Evolutionary conservation across 2,888 invertebrate species (phyloP), one percentile per base, ranked within the genome.

Genomic region (Apomyelois bistriatella): DNA sequence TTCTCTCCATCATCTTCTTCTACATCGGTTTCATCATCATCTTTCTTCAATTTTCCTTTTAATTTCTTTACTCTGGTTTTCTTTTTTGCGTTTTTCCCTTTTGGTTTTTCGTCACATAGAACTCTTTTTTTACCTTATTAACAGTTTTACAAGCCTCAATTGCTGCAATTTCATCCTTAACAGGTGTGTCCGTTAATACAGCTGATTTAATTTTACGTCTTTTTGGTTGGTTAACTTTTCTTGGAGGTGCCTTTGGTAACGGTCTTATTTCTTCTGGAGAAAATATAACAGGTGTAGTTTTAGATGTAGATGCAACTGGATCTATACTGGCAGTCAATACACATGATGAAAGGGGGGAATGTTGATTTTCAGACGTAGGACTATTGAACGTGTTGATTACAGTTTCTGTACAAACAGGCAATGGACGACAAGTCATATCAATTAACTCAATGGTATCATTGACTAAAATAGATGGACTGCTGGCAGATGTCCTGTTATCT

Each of bases 121-220:
- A 37, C 37, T 12, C 37, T 13, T 13, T 37, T 37, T 37, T 37
- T 4, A 37, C 37, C n/a, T 2, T 37, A 12, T 37, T 37, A 12
- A 13, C n/a, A n/a, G n/a, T 37, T 12, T 13, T 37, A 37, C 3
- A 12, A 13, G 37, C 12, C 12, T 37, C 37, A 12, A 37, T 37
- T n/a, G 37, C 37, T 6, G 37, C 37, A 12, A 37, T 37, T 37
- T 37, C 37, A 7, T 37, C 13, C 37, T 37, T 37, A 6, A 13
- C 51, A 48, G 68, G 66, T 56, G 65, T 67, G 53, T 64, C 63
- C 32, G 66, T 70, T 38, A 68, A 58, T 32, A 70, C 55, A 57
- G 68, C 66, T 12, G 64, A 64, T 60, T 62, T 67, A 28, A 61
- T 57, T 58, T 62, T 68, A 53, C 63, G 62, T 64, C 64, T 63